A percentile compares a stretch with the other conserved stretches of the same genome.
Evolutionary conservation across 2,113 vertebrate species (phyloP).

Genomic region (Pavo muticus): DNA sequence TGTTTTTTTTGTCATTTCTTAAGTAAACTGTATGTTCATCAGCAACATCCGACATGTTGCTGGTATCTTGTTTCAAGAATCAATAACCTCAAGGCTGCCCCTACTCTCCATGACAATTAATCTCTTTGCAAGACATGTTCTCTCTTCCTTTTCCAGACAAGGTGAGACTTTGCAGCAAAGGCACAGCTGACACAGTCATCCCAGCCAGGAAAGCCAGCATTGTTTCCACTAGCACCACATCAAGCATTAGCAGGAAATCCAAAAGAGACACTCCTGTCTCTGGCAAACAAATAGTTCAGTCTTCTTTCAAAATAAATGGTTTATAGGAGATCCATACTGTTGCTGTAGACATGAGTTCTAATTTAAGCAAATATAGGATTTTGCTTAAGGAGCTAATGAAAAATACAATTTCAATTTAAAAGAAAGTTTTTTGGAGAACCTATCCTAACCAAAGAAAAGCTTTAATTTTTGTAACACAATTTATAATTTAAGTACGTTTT

Average conservation of each 20-base stretch:
- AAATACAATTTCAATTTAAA: neutral
- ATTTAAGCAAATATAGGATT: neutral
- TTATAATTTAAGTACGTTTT: neutral
- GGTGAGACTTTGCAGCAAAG: neutral
- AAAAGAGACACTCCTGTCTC: neutral
- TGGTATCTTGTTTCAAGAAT: neutral
- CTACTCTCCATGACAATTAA: neutral
- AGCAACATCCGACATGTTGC: neutral
- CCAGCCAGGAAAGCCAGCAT: neutral
- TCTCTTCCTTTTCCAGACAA: neutral
- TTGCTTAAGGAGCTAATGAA: neutral
- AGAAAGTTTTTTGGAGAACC: neutral
- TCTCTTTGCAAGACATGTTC: neutral
- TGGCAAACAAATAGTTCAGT: neutral
- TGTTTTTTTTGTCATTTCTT: neutral
- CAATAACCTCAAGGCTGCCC: neutral
- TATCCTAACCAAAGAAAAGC: neutral
- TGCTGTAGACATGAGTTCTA: neutral
- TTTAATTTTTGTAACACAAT: neutral
- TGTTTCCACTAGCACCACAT: neutral
- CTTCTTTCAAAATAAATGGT: neutral
- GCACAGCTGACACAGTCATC: neutral
- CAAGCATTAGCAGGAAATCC: neutral
- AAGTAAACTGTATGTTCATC: neutral
- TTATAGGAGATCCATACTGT: neutral